These are phyloP conservation scores for Oryctes rhinoceros DNA, from an alignment of 1,140 invertebrate species.

Conservation along the genomic window DNA sequence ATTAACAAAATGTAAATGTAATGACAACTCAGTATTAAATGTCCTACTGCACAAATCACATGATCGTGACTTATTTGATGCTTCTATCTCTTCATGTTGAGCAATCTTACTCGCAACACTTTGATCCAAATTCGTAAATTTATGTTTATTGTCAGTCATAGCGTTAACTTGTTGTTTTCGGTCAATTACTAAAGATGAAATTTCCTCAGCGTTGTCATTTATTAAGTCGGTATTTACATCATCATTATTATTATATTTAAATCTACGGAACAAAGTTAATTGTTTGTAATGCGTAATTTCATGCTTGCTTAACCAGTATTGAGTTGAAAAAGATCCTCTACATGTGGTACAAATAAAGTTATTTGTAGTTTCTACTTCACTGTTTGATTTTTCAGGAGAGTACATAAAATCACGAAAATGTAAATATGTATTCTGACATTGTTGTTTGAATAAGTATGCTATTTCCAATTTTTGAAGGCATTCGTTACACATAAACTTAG, in stretches of 20 bases:
- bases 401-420: slow-evolving; percentile 35
- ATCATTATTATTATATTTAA: slow-evolving; percentile 2
- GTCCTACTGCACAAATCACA: slow-evolving; percentile 41
- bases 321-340: slow-evolving; percentile 6
- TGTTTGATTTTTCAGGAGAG: background rate
- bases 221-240: background rate
- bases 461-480: slow-evolving; percentile 40
- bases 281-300: slow-evolving; percentile 37
- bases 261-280: slow-evolving; percentile 29
- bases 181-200: slow-evolving; percentile 24
- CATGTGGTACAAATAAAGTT: slow-evolving; percentile 35
- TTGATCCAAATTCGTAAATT: background rate
- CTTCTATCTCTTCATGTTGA: background rate
- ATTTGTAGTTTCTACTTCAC: background rate
- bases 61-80: background rate
- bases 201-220: background rate
- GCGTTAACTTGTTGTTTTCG: background rate
- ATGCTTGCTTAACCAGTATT: slow-evolving; percentile 40
- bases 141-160: background rate
- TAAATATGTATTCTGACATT: slow-evolving; percentile 33
- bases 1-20: slow-evolving; percentile 43
- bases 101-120: background rate
- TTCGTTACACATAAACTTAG: slow-evolving; percentile 33
- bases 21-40: slow-evolving; percentile 21
- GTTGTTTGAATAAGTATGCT: slow-evolving; percentile 40